Conservation (phyloP, 2,797 vertebrate genomes). For the Gallinago solitaria region DNA sequence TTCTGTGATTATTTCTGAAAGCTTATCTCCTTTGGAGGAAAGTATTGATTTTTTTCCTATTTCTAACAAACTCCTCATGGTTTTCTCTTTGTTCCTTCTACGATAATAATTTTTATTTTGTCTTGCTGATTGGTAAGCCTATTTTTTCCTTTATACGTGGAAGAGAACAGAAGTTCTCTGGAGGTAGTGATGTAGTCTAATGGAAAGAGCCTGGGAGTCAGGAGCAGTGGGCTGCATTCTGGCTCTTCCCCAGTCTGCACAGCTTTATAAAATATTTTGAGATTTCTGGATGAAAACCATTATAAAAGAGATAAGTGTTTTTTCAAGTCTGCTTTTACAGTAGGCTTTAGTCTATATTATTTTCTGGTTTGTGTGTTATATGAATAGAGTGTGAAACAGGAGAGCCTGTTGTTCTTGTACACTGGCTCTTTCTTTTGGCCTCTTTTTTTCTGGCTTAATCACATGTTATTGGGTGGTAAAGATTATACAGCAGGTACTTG, state of each 20-base stretch:
- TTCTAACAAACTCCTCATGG: slow-evolving; percentile 57
- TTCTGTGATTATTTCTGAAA: slow-evolving; percentile 68
- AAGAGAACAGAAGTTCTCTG: neutral
- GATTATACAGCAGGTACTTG: neutral
- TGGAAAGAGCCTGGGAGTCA: neutral
- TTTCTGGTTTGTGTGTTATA: neutral
- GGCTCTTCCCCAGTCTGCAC: neutral
- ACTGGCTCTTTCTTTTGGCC: neutral
- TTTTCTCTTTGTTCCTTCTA: slow-evolving; percentile 55
- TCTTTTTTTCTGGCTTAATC: neutral
- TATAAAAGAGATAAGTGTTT: neutral
- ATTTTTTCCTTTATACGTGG: neutral
- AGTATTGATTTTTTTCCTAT: slow-evolving; percentile 61
- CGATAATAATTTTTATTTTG: slow-evolving; percentile 16
- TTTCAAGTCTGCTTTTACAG: neutral
- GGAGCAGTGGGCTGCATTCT: neutral
- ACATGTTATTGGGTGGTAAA: neutral
- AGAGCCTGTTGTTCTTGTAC: neutral
- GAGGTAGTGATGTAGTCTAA: neutral
- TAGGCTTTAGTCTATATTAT: neutral
- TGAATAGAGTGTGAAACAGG: neutral
- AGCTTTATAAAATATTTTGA: neutral
- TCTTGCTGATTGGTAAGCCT: neutral
- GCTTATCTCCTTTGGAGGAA: slow-evolving; percentile 58
- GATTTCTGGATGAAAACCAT: neutral